These are phyloP conservation scores for Sciurus carolinensis DNA, from an alignment of 2,797 vertebrate genomes.

Conservation along the genomic window DNA sequence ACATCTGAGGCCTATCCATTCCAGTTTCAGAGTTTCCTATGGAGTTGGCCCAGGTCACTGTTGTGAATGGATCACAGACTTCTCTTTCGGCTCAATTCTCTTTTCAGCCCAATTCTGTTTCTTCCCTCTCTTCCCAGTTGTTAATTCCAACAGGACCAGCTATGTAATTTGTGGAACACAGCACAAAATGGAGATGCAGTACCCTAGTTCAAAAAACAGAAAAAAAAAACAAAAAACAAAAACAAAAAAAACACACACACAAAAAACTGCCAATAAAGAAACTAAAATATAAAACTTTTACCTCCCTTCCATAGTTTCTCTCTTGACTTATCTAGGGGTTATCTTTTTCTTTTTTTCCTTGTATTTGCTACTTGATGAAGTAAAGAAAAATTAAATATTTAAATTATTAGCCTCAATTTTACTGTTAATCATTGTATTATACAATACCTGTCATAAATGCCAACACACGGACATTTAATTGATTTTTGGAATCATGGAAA, in stretches of 20 bases:
- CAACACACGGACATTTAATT: background rate
- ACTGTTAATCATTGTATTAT: background rate
- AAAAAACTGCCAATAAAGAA: background rate
- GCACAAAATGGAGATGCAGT: background rate
- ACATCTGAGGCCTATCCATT: background rate
- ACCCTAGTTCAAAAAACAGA: background rate
- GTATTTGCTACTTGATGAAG: background rate
- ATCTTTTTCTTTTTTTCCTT: background rate
- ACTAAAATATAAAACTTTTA: background rate
- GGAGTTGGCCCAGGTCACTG: background rate
- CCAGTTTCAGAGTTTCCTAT: no score
- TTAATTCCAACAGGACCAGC: background rate
- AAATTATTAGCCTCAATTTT: background rate
- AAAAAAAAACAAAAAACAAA: no score
- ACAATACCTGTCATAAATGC: background rate
- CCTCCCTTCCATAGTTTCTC: background rate
- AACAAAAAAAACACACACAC: no score
- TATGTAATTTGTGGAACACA: background rate
- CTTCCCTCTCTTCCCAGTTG: background rate
- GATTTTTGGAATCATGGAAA: background rate
- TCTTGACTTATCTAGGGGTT: background rate
- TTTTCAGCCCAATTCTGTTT: no score
- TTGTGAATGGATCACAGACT: background rate
- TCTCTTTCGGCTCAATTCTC: background rate
- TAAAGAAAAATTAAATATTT: conserved; percentile 14